Evolutionary conservation across 1,140 invertebrate species (phyloP).

Genomic region (Apis dorsata): DNA sequence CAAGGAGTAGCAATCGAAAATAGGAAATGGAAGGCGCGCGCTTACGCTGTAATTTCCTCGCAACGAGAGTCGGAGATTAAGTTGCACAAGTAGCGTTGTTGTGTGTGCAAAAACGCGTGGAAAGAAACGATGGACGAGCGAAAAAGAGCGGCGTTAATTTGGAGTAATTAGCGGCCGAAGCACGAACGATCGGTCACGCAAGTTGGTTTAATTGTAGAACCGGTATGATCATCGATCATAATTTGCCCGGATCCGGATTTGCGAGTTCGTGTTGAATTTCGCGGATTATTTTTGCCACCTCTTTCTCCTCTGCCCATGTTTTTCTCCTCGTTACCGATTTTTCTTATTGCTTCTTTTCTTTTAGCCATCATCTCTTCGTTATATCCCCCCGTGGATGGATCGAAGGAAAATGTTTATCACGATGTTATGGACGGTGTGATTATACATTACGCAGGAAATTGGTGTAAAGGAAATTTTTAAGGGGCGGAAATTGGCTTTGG

Average conservation of each 20-base stretch:
- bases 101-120: not conserved
- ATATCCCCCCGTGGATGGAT: not conserved
- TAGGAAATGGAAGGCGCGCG: not conserved
- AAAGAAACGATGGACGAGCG: not conserved
- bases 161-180: constrained; percentile 9
- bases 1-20: not conserved
- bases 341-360: not conserved
- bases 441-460: not conserved
- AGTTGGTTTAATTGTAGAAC: constrained; percentile 29
- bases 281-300: constrained; percentile 33
- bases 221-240: constrained; percentile 25
- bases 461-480: not conserved
- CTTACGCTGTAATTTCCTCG: not conserved
- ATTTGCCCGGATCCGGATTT: constrained; percentile 25
- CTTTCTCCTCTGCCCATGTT: not conserved
- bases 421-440: not conserved
- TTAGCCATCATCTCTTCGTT: not conserved
- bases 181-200: constrained; percentile 30
- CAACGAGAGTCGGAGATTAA: not conserved
- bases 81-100: no score
- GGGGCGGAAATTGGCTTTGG: not conserved
- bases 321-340: not conserved
- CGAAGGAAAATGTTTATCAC: not conserved
- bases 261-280: constrained; percentile 36
- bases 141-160: constrained; percentile 34